Evolutionary conservation across 2,113 vertebrate genomes (phyloP).

Genomic region (Lophius piscatorius): DNA sequence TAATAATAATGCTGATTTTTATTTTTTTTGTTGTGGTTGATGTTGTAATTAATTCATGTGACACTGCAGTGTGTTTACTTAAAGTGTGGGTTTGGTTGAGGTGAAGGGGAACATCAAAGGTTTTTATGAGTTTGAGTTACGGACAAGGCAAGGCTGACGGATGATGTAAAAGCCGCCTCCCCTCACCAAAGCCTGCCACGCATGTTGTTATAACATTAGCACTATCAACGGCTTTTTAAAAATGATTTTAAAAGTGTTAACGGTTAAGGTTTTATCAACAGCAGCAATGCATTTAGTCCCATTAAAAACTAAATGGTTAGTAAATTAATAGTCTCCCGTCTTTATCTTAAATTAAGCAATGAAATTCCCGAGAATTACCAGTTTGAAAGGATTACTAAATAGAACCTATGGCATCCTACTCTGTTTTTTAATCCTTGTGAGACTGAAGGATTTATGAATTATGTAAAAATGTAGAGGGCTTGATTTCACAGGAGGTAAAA

Average conservation of each 20-base stretch:
- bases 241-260: not conserved
- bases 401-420: no score
- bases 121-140: not conserved
- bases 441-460: not conserved
- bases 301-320: slow-evolving; percentile 1
- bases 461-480: not conserved
- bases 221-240: slow-evolving; percentile 12
- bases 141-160: not conserved
- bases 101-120: not conserved
- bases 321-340: not conserved
- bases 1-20: slow-evolving; percentile 27
- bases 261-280: slow-evolving; percentile 1
- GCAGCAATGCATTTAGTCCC: not conserved
- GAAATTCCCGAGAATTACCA: not conserved
- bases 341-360: not conserved
- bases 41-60: slow-evolving; percentile 29
- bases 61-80: slow-evolving; percentile 26
- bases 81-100: not conserved
- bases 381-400: not conserved
- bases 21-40: slow-evolving; percentile 12
- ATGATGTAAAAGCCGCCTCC: slow-evolving; percentile 31
- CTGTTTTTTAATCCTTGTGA: no score
- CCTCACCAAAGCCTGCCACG: slow-evolving; percentile 45
- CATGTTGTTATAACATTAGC: not conserved
- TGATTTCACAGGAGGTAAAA: not conserved